Conservation (phyloP, 2,888 invertebrate species). For the Drosophila limbata region DNA sequence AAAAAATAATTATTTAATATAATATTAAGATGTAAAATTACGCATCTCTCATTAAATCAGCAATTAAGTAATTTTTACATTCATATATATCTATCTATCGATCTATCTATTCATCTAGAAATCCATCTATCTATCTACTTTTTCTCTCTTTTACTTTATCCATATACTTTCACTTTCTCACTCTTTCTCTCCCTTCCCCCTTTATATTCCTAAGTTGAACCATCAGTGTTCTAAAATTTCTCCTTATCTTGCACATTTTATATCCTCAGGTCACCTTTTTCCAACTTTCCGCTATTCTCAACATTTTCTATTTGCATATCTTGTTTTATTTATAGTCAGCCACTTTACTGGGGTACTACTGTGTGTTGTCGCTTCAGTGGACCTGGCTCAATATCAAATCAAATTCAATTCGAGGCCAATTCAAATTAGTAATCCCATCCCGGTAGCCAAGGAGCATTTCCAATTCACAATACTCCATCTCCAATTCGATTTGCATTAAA, state of each 20-base stretch:
- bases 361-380: slow-evolving; percentile 25
- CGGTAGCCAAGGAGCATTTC: slow-evolving; percentile 11
- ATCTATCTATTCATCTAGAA: too few relatives aligned
- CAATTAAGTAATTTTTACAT: too few relatives aligned
- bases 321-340: slow-evolving; percentile 11
- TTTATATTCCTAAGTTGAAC: too few relatives aligned
- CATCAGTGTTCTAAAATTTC: too few relatives aligned
- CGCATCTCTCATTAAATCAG: too few relatives aligned
- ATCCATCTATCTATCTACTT: background rate
- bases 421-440: slow-evolving; percentile 43
- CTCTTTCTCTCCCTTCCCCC: too few relatives aligned
- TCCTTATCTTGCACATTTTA: too few relatives aligned
- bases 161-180: too few relatives aligned
- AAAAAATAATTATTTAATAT: too few relatives aligned
- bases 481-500: slow-evolving; percentile 57
- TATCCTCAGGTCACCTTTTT: background rate
- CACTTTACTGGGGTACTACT: slow-evolving; percentile 15
- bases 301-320: slow-evolving; percentile 9
- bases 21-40: too few relatives aligned
- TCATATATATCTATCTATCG: too few relatives aligned
- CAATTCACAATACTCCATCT: slow-evolving; percentile 26
- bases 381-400: slow-evolving; percentile 29
- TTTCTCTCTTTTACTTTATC: too few relatives aligned
- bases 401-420: slow-evolving; percentile 41
- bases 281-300: background rate